Conservation (phyloP, 2,113 vertebrate species). For the Gadus chalcogrammus region DNA sequence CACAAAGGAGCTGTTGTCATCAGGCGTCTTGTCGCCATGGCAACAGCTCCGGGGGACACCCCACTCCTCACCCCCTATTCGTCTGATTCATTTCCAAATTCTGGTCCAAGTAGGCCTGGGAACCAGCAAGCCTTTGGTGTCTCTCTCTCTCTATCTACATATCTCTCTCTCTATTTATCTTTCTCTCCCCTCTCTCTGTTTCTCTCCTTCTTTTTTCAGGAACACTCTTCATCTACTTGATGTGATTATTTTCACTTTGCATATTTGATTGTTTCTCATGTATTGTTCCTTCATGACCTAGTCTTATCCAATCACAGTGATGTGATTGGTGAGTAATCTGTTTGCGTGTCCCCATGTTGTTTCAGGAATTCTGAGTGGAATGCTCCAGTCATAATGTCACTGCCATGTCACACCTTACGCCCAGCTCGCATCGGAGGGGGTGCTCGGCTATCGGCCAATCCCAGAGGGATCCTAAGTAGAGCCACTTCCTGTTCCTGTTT, state of each 20-base stretch:
- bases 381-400: conserved; percentile 68
- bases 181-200: not conserved
- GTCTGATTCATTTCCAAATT: conserved; percentile 57
- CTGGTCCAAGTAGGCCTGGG: conserved; percentile 57
- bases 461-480: conserved; percentile 54
- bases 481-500: conserved; percentile 40
- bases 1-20: conserved; percentile 68
- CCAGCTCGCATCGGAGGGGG: conserved; percentile 60
- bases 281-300: no score
- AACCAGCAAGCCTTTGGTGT: conserved; percentile 20
- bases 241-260: no score
- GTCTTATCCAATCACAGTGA: no score
- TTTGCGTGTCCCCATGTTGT: no score
- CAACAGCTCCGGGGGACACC: conserved; percentile 32
- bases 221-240: no score
- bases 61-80: conserved; percentile 5
- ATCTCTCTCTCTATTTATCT: not conserved
- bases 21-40: conserved; percentile 58
- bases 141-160: conserved; percentile 4
- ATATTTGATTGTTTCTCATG: no score
- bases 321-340: no score
- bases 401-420: conserved; percentile 40
- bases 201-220: not conserved
- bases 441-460: conserved; percentile 55
- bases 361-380: conserved; percentile 56